Evolutionary conservation across 1,140 invertebrate genomes (phyloP).

Genomic region (Dolichoris vasculosae): DNA sequence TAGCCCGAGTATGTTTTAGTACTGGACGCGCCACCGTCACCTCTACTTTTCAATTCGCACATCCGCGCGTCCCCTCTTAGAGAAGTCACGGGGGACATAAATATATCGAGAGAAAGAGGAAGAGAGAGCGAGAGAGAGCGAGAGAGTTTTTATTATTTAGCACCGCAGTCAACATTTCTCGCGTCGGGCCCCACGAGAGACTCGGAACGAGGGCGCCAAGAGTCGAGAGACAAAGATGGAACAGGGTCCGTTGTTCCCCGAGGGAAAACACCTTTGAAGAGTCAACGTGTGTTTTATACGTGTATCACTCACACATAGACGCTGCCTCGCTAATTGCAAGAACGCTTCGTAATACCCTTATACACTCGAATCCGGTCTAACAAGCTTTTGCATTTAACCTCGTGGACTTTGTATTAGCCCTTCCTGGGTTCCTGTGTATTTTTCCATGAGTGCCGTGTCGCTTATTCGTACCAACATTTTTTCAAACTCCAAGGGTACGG

Average conservation of each 20-base stretch:
- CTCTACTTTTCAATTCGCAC: conserved; percentile 44
- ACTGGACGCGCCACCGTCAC: background rate
- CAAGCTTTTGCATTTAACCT: conserved; percentile 74
- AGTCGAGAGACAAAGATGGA: conserved; percentile 39
- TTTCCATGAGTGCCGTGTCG: background rate
- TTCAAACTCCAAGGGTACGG: background rate
- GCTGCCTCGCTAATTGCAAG: conserved; percentile 67
- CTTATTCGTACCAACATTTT: background rate
- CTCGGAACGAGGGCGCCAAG: background rate
- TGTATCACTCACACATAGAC: background rate
- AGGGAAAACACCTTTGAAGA: conserved; percentile 59
- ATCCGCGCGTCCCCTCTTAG: conserved; percentile 5
- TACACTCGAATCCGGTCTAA: conserved; percentile 61
- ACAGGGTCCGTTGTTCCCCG: conserved; percentile 51
- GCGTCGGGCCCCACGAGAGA: conserved; percentile 31
- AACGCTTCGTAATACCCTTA: conserved; percentile 62
- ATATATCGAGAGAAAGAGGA: conserved; percentile 51
- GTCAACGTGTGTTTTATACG: conserved; percentile 61
- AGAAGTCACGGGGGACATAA: conserved; percentile 35
- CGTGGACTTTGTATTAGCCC: conserved; percentile 44
- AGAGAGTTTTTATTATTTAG: conserved; percentile 69
- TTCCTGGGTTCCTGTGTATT: background rate
- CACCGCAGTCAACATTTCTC: conserved; percentile 4
- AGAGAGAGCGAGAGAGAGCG: conserved; percentile 48
- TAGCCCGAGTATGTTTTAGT: background rate